Evolutionary conservation across 1,140 invertebrate species (phyloP).

Genomic region (Scaptomyza montana): DNA sequence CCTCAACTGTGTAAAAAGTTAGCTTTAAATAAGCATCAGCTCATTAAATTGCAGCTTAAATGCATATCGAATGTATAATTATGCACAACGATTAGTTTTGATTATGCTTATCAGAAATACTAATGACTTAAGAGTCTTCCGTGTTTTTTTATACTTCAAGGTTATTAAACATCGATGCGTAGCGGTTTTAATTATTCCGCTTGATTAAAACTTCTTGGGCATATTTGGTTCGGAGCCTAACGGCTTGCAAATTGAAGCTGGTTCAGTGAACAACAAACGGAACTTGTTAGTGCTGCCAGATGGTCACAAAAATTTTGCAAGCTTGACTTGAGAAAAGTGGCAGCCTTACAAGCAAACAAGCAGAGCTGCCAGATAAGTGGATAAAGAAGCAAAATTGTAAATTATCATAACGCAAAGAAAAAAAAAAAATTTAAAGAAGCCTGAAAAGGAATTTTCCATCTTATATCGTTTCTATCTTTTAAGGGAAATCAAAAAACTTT

Average conservation of each 20-base stretch:
- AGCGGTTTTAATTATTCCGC: not conserved
- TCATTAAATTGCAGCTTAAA: constrained; percentile 28
- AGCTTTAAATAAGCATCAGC: constrained; percentile 8
- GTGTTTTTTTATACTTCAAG: constrained; percentile 19
- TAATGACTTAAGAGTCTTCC: constrained; percentile 25
- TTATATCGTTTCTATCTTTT: too few relatives aligned
- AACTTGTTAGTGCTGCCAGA: not conserved
- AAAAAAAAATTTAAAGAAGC: not conserved
- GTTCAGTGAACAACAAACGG: not conserved
- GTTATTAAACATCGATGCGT: not conserved
- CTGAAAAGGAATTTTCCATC: too few relatives aligned
- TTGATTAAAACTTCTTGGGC: not conserved
- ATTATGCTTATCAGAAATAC: constrained; percentile 16
- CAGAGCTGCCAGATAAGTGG: not conserved
- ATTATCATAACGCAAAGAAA: not conserved
- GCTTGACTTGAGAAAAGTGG: not conserved
- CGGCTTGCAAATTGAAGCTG: not conserved
- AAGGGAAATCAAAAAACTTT: constrained; percentile 1
- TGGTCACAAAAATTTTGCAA: not conserved
- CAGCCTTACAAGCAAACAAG: not conserved
- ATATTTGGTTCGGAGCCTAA: not conserved
- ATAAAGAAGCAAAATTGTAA: constrained; percentile 6
- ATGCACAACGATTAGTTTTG: constrained; percentile 45
- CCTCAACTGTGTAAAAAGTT: constrained; percentile 18
- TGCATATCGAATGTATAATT: constrained; percentile 37